These are phyloP conservation scores for Mactromeris polynyma DNA, from an alignment of 2,888 invertebrate genomes.

Conservation along the genomic window DNA sequence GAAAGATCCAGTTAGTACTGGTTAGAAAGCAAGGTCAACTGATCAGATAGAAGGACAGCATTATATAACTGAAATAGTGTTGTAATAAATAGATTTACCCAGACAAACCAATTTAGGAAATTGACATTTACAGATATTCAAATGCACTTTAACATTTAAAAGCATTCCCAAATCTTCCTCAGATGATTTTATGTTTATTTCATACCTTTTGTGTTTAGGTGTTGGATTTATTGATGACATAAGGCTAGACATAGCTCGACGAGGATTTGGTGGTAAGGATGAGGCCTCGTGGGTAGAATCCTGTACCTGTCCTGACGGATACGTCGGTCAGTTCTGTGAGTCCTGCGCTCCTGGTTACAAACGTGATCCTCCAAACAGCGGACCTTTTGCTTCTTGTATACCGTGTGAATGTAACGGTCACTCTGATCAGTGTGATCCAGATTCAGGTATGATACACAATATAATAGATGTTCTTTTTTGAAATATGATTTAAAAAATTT, in stretches of 20 bases:
- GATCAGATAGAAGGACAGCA: too few relatives aligned
- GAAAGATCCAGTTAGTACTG: too few relatives aligned
- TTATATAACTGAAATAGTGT: too few relatives aligned
- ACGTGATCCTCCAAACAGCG: constrained; percentile 96
- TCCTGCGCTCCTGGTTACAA: constrained; percentile 98
- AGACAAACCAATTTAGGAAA: too few relatives aligned
- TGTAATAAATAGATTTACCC: too few relatives aligned
- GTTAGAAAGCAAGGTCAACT: too few relatives aligned
- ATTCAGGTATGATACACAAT: constrained; percentile 78
- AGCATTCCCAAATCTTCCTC: not conserved
- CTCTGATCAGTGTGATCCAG: constrained; percentile 95
- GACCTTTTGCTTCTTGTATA: constrained; percentile 97
- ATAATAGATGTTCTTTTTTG: not conserved
- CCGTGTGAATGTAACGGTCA: constrained; percentile 99
- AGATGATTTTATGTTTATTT: not conserved
- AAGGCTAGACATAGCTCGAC: constrained; percentile 94
- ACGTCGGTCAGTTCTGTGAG: constrained; percentile 98
- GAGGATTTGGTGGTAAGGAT: constrained; percentile 89
- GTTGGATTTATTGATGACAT: constrained; percentile 96
- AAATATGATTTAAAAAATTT: not conserved
- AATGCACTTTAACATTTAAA: not conserved
- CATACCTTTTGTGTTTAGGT: constrained; percentile 87
- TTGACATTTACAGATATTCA: too few relatives aligned
- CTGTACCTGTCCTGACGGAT: constrained; percentile 92
- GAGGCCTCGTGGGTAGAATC: constrained; percentile 98